phyloP scores from a whole-genome alignment of 2,888 invertebrate genomes.

The Notodonta ziczac region DNA sequence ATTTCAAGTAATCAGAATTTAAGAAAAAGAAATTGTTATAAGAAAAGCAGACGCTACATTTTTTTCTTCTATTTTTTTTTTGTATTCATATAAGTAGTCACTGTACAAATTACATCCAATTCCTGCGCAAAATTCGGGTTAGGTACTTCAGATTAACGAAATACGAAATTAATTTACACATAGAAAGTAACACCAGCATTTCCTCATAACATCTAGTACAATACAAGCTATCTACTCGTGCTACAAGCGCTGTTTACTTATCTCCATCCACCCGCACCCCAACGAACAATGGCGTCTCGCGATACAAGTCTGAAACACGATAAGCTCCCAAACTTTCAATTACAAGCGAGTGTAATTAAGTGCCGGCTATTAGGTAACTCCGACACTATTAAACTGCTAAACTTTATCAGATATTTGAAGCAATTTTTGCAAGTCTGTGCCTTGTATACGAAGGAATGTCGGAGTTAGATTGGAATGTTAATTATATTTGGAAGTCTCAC shows the following conservation, averaged over 20 bases:
- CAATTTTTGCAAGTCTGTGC: slow-evolving; percentile 61
- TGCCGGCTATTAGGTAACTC: slow-evolving; percentile 55
- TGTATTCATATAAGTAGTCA: too few relatives aligned
- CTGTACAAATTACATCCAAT: too few relatives aligned
- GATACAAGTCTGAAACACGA: slow-evolving; percentile 52
- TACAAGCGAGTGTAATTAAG: slow-evolving; percentile 72
- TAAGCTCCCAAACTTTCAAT: slow-evolving; percentile 72
- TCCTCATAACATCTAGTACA: background rate
- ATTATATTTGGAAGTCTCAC: background rate
- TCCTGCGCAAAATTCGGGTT: too few relatives aligned
- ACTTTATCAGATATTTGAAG: slow-evolving; percentile 64
- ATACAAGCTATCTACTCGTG: background rate
- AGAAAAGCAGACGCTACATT: too few relatives aligned
- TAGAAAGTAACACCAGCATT: background rate
- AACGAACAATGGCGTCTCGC: slow-evolving; percentile 24
- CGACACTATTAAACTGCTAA: slow-evolving; percentile 72
- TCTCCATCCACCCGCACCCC: background rate
- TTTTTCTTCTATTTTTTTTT: too few relatives aligned
- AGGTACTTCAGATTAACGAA: background rate
- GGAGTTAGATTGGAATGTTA: slow-evolving; percentile 47
- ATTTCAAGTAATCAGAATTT: too few relatives aligned
- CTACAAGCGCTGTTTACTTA: background rate
- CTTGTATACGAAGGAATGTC: slow-evolving; percentile 30
- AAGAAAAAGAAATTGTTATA: too few relatives aligned
- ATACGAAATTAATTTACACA: background rate